Percentiles rank a stretch among this genome's conserved stretches.
Evolutionary conservation across 2,113 vertebrate species (phyloP).

Genomic region (Perca fluviatilis): DNA sequence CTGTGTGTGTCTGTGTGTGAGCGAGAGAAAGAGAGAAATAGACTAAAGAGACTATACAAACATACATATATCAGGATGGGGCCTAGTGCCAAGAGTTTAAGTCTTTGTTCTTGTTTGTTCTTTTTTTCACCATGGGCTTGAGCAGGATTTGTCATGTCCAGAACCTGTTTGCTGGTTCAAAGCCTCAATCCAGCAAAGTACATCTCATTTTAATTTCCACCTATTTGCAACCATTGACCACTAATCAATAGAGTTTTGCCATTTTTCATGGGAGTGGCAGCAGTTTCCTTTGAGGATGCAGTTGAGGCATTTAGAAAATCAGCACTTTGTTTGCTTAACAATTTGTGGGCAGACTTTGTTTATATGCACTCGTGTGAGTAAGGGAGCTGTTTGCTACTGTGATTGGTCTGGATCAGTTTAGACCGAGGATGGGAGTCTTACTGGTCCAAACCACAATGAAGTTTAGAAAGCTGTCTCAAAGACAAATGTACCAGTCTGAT

Average conservation of each 20-base stretch:
- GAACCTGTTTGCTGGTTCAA: slow-evolving; percentile 3
- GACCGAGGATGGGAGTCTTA: slow-evolving; percentile 16
- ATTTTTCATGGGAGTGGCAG: slow-evolving; percentile 45
- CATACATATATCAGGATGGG: not conserved
- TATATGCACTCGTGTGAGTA: slow-evolving; percentile 46
- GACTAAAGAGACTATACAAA: not conserved
- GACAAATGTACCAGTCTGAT: slow-evolving; percentile 38
- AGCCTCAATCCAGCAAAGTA: slow-evolving; percentile 19
- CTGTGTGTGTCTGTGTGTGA: not conserved
- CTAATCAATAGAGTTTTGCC: slow-evolving; percentile 55
- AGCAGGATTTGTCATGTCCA: slow-evolving; percentile 2
- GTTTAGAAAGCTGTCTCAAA: slow-evolving; percentile 55
- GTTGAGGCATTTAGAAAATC: slow-evolving; percentile 51
- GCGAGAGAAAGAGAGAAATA: not conserved
- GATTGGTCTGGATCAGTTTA: slow-evolving; percentile 58
- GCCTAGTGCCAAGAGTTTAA: not conserved
- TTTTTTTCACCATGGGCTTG: not conserved
- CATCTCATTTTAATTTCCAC: slow-evolving; percentile 43
- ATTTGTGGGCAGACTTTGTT: slow-evolving; percentile 63
- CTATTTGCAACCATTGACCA: slow-evolving; percentile 37
- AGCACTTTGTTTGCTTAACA: slow-evolving; percentile 58
- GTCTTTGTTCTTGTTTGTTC: not conserved
- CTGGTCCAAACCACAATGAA: slow-evolving; percentile 29
- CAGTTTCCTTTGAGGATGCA: slow-evolving; percentile 56
- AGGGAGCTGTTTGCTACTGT: slow-evolving; percentile 54